Percentiles rank a stretch among this genome's conserved stretches.
Conservation (phyloP, 1,140 invertebrate genomes). For the Drosophila trapezifrons region DNA sequence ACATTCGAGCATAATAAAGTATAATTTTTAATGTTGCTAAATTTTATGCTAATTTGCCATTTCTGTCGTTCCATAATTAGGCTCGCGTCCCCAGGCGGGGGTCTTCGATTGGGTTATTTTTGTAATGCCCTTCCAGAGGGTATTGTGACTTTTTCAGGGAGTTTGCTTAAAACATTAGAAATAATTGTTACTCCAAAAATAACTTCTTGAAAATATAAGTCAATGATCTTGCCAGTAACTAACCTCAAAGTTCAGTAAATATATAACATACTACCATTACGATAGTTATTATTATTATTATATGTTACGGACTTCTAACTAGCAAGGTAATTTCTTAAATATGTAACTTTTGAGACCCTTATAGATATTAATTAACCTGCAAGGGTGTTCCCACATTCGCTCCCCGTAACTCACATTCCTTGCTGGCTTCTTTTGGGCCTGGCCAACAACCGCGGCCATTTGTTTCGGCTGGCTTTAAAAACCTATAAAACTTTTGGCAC, state of each 20-base stretch:
- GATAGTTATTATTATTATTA: no score
- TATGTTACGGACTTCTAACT: no score
- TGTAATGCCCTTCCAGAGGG: not conserved
- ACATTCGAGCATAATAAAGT: slow-evolving; percentile 60
- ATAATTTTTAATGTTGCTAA: slow-evolving; percentile 76
- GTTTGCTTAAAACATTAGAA: not conserved
- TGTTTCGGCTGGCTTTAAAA: slow-evolving; percentile 54
- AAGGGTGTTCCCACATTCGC: not conserved
- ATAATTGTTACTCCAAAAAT: no score
- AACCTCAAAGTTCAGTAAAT: no score
- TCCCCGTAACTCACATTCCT: not conserved
- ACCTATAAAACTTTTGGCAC: slow-evolving; percentile 66
- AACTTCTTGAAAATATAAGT: no score
- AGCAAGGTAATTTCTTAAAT: no score
- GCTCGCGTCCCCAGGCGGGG: slow-evolving; percentile 27
- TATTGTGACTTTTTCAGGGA: not conserved
- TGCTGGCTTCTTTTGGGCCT: slow-evolving; percentile 9
- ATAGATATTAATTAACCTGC: no score
- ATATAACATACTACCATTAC: no score
- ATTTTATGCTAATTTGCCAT: slow-evolving; percentile 79
- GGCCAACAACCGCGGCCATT: slow-evolving; percentile 32
- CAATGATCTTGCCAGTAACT: no score
- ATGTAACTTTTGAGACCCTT: no score
- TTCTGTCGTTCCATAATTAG: slow-evolving; percentile 71
- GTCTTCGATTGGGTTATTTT: slow-evolving; percentile 9